These are phyloP conservation scores for Coccyzus lansbergi DNA, from an alignment of 2,797 vertebrate species.

Conservation along the genomic window DNA sequence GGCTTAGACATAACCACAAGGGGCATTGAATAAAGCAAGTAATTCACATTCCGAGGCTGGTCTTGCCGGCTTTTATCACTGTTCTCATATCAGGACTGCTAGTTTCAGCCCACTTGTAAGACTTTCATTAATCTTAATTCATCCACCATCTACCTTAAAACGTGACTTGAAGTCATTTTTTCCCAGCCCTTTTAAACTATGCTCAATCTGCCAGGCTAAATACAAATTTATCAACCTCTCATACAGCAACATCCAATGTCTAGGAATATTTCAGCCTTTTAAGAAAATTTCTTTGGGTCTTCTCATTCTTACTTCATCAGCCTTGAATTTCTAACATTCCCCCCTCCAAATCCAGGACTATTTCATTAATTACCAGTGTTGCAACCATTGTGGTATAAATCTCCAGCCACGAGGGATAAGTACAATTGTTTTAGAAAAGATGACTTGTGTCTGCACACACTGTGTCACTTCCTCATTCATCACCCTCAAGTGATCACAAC, in stretches of 20 bases:
- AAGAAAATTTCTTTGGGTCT: slow-evolving; percentile 1
- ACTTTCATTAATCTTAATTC: slow-evolving; percentile 71
- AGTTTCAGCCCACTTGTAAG: slow-evolving; percentile 49
- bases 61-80: slow-evolving; percentile 56
- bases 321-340: slow-evolving; percentile 23
- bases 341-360: slow-evolving; percentile 57
- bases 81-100: slow-evolving; percentile 48
- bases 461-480: slow-evolving; percentile 83
- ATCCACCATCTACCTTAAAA: slow-evolving; percentile 60
- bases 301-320: background rate
- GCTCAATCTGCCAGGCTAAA: slow-evolving; percentile 49
- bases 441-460: slow-evolving; percentile 80
- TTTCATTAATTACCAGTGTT: slow-evolving; percentile 80
- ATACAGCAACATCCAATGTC: background rate
- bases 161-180: slow-evolving; percentile 55
- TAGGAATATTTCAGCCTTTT: slow-evolving; percentile 49
- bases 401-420: slow-evolving; percentile 70
- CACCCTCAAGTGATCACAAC: slow-evolving; percentile 73
- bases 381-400: slow-evolving; percentile 61
- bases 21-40: slow-evolving; percentile 18
- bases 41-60: slow-evolving; percentile 60
- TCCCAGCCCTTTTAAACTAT: slow-evolving; percentile 42
- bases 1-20: background rate
- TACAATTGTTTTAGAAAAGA: slow-evolving; percentile 84
- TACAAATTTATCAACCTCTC: slow-evolving; percentile 55